Percentiles rank a stretch among this genome's conserved stretches.
phyloP scores from a whole-genome alignment of 2,113 vertebrate genomes.

The Xiphophorus hellerii region DNA sequence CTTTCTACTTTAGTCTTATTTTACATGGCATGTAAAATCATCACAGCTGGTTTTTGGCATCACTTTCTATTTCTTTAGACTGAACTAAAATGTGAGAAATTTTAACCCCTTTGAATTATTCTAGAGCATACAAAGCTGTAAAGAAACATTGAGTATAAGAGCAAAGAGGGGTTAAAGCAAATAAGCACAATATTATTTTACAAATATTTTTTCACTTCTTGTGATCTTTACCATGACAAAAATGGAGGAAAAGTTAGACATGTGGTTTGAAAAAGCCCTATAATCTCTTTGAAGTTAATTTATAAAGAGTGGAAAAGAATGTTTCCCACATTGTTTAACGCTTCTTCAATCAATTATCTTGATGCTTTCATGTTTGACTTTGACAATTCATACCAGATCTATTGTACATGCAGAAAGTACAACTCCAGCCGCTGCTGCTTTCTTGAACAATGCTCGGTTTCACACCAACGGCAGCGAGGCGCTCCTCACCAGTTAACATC shows the following conservation, averaged over 20 bases:
- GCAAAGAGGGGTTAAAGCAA: neutral
- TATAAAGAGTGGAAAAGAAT: neutral
- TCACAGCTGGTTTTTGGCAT: neutral
- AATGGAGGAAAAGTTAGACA: neutral
- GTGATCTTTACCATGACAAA: neutral
- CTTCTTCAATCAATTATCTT: neutral
- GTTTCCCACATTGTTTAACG: neutral
- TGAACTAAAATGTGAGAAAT: neutral
- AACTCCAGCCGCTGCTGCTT: neutral
- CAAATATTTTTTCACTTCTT: too few relatives aligned
- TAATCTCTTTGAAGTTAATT: neutral
- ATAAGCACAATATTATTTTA: too few relatives aligned
- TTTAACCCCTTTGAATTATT: neutral
- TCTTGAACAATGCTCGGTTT: neutral
- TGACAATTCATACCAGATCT: neutral
- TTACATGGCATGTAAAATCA: conserved; percentile 32
- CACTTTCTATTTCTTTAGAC: neutral
- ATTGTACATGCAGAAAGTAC: neutral
- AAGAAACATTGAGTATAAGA: neutral
- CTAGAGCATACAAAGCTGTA: neutral
- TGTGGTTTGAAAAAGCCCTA: neutral
- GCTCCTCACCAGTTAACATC: conserved; percentile 19
- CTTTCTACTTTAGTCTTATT: conserved; percentile 20
- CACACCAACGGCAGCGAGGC: conserved; percentile 5
- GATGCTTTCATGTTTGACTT: neutral